phyloP scores from a whole-genome alignment of 2,888 invertebrate genomes.

The Chymomyza fuscimana region DNA sequence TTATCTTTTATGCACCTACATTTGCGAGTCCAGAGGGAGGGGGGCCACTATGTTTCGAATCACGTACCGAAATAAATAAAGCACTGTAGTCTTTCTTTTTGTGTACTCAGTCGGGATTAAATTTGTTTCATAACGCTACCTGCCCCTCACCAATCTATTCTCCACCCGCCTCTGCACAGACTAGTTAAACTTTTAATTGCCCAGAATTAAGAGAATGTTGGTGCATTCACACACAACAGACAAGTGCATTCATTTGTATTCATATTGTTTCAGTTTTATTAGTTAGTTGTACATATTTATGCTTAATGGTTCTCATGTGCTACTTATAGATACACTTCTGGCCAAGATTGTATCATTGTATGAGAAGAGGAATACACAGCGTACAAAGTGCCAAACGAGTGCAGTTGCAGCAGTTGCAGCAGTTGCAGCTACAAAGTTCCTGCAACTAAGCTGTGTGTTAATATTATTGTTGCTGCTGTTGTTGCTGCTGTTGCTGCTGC shows the following conservation, averaged over 20 bases:
- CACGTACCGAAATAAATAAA: too few relatives aligned
- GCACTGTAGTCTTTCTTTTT: too few relatives aligned
- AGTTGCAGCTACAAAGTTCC: background rate
- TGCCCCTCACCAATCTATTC: too few relatives aligned
- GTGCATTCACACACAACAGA: background rate
- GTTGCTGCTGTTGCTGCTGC: slow-evolving; percentile 33
- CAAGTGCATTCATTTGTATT: background rate
- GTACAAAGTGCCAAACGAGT: too few relatives aligned
- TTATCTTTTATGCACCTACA: too few relatives aligned
- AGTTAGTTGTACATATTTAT: too few relatives aligned
- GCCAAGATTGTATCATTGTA: background rate
- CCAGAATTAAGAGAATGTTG: background rate
- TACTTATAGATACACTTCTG: background rate
- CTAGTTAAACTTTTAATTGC: background rate
- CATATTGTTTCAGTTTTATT: background rate
- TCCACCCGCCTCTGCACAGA: background rate
- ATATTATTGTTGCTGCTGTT: slow-evolving; percentile 6
- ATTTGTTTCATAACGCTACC: too few relatives aligned
- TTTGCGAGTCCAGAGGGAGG: too few relatives aligned
- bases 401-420: too few relatives aligned
- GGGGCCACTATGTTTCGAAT: too few relatives aligned
- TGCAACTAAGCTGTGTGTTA: slow-evolving; percentile 1
- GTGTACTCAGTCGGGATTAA: too few relatives aligned
- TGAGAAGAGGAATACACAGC: background rate
- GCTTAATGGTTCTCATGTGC: background rate